These are phyloP conservation scores for Patagioenas fasciata DNA, from an alignment of 2,113 vertebrate genomes.

Conservation along the genomic window DNA sequence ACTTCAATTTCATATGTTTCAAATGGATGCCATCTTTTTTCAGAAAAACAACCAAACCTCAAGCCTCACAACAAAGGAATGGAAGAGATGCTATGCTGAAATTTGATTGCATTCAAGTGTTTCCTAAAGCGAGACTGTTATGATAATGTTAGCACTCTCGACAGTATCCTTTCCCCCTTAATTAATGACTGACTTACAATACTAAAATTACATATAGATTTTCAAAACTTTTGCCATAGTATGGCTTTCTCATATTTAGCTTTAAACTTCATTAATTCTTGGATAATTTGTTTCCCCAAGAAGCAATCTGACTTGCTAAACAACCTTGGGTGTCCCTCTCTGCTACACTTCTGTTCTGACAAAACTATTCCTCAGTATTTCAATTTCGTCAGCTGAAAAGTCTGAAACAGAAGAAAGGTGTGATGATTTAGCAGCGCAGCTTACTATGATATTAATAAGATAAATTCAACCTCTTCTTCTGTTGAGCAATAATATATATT, in stretches of 20 bases:
- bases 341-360: background rate
- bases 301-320: background rate
- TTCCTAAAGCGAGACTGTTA: background rate
- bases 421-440: background rate
- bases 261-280: background rate
- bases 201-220: background rate
- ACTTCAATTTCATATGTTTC: background rate
- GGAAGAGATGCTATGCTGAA: background rate
- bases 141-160: background rate
- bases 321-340: background rate
- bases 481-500: background rate
- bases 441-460: background rate
- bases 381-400: background rate
- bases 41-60: background rate
- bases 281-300: background rate
- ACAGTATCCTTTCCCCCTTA: background rate
- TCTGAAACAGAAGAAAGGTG: background rate
- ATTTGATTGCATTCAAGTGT: background rate
- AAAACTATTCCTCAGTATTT: background rate
- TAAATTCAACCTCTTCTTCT: background rate
- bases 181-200: background rate
- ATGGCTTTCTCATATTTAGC: background rate
- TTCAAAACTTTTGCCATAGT: background rate
- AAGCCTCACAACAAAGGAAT: background rate
- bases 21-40: background rate